A percentile compares a stretch with the other conserved stretches of the same genome.
Evolutionary conservation across 2,113 vertebrate genomes (phyloP).

Genomic region (Gavialis gangeticus): DNA sequence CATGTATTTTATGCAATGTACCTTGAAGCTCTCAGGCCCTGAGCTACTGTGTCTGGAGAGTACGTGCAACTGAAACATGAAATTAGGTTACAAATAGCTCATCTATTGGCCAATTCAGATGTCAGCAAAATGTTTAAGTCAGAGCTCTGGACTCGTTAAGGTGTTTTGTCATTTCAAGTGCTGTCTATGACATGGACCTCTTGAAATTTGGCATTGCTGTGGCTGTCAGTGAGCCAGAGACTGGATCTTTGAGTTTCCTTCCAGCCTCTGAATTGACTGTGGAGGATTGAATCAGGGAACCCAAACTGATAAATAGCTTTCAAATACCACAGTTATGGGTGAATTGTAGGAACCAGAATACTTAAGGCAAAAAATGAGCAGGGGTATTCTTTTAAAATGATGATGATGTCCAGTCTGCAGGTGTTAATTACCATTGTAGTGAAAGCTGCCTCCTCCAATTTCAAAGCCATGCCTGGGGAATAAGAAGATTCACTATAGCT

Average conservation of each 20-base stretch:
- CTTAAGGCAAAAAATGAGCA: accelerated
- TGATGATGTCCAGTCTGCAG: accelerated
- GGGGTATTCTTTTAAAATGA: accelerated
- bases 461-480: accelerated
- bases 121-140: not conserved
- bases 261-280: not conserved
- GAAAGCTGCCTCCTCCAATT: not conserved
- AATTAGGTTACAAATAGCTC: not conserved
- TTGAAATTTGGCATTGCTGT: not conserved
- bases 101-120: accelerated
- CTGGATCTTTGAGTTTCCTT: accelerated
- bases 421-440: accelerated
- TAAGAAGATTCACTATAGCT: accelerated
- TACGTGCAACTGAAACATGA: not conserved
- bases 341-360: not conserved
- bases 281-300: not conserved
- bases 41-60: accelerated
- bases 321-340: not conserved
- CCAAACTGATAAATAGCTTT: not conserved
- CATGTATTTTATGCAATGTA: not conserved
- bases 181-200: not conserved
- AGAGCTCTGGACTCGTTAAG: accelerated
- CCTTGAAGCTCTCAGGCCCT: not conserved
- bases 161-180: not conserved
- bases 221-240: not conserved